These are phyloP conservation scores for Dromaius novaehollandiae DNA, from an alignment of 2,113 vertebrate species.

Conservation along the genomic window DNA sequence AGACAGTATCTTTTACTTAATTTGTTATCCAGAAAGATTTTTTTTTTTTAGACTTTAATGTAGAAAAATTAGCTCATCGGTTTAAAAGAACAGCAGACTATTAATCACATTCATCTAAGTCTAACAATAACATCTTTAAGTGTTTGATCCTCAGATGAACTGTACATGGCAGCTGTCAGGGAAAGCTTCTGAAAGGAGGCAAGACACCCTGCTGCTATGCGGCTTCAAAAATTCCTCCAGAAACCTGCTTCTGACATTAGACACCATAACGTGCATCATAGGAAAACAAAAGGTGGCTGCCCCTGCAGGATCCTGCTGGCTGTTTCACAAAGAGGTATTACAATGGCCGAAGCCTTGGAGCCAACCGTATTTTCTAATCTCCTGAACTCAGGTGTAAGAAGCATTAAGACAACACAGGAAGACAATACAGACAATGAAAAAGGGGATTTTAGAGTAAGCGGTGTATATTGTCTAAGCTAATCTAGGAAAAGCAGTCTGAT, in stretches of 20 bases:
- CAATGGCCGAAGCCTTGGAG: background rate
- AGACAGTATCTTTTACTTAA: background rate
- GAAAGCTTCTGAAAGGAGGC: background rate
- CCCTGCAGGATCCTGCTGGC: background rate
- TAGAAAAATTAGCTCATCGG: background rate
- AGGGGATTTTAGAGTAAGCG: background rate
- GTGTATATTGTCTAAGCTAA: background rate
- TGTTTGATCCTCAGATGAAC: background rate
- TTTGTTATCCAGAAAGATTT: background rate
- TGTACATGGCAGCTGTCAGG: background rate
- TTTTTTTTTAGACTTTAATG: background rate
- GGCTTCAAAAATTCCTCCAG: background rate
- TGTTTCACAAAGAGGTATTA: background rate
- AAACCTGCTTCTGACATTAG: background rate
- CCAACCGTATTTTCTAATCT: background rate
- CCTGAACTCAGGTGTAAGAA: background rate
- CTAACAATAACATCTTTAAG: background rate
- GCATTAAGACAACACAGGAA: background rate
- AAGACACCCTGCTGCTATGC: background rate
- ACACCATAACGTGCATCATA: background rate
- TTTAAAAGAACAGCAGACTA: background rate
- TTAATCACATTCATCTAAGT: background rate
- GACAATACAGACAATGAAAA: background rate
- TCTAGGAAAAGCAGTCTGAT: background rate
- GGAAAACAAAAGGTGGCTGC: background rate